Conservation (phyloP, 1,140 invertebrate species). For the Alviniconcha marisindica region DNA sequence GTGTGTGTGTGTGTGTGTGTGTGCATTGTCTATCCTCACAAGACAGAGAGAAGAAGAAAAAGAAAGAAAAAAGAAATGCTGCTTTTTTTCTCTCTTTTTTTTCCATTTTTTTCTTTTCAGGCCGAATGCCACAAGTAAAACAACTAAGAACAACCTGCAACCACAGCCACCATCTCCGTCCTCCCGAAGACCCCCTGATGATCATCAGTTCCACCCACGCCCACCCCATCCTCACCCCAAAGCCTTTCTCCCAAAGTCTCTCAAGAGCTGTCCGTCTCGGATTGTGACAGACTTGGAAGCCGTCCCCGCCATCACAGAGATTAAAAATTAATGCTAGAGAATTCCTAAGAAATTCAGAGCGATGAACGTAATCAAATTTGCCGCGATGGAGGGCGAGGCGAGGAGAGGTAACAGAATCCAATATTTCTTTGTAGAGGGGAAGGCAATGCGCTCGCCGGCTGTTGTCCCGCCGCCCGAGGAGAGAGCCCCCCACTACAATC, state of each 20-base stretch:
- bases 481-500: conserved; percentile 29
- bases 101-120: conserved; percentile 5
- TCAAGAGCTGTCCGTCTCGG: conserved; percentile 29
- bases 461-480: not conserved
- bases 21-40: too few species aligned
- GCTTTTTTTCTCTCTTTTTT: not conserved
- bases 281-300: conserved; percentile 37
- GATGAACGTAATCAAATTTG: conserved; percentile 48
- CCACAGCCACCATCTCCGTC: not conserved
- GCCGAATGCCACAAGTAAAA: not conserved
- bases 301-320: conserved; percentile 35
- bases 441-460: not conserved
- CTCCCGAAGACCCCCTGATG: not conserved
- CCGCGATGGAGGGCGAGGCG: conserved; percentile 5
- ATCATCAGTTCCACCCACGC: not conserved
- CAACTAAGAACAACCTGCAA: not conserved
- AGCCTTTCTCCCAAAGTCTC: not conserved
- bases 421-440: conserved; percentile 41
- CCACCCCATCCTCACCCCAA: not conserved
- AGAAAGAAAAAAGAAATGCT: too few species aligned
- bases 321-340: conserved; percentile 50
- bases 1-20: not conserved
- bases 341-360: conserved; percentile 47
- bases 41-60: too few species aligned
- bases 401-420: conserved; percentile 38